Conservation (phyloP, 2,797 vertebrate genomes). For the Takifugu ocellatus region DNA sequence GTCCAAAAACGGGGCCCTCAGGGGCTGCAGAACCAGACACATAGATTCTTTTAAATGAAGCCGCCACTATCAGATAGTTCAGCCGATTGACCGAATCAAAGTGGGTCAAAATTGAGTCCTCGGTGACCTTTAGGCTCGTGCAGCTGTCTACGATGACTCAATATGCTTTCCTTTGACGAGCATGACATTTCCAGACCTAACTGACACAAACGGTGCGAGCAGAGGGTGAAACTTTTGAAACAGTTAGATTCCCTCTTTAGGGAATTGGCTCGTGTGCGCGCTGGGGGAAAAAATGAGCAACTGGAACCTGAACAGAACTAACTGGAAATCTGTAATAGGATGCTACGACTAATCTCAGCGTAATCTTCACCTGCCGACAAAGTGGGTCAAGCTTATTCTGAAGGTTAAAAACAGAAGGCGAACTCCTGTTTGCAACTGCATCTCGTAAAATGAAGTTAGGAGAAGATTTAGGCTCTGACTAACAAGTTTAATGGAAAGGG, state of each 20-base stretch:
- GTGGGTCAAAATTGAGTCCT: constrained; percentile 29
- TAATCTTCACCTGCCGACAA: constrained; percentile 45
- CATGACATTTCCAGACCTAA: not conserved
- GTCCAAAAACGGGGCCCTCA: constrained; percentile 6
- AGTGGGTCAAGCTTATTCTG: constrained; percentile 50
- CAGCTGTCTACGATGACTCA: not conserved
- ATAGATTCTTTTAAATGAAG: constrained; percentile 9
- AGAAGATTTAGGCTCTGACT: too few relatives aligned
- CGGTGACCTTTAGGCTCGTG: constrained; percentile 12
- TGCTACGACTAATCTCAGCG: constrained; percentile 56
- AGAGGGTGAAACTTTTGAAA: not conserved
- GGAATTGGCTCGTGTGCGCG: not conserved
- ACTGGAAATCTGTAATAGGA: constrained; percentile 47
- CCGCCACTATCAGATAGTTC: constrained; percentile 24
- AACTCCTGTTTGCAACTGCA: not conserved
- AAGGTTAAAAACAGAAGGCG: constrained; percentile 16
- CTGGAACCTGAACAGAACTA: constrained; percentile 15
- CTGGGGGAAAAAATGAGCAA: constrained; percentile 10
- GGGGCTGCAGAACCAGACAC: constrained; percentile 10
- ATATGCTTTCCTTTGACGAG: not conserved
- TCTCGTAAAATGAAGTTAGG: not conserved
- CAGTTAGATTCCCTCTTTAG: not conserved
- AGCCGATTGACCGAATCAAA: constrained; percentile 39
- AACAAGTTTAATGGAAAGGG: constrained; percentile 2
- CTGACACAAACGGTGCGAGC: constrained; percentile 15